phyloP scores from a whole-genome alignment of 2,113 vertebrate species.

The Coryphaenoides rupestris region DNA sequence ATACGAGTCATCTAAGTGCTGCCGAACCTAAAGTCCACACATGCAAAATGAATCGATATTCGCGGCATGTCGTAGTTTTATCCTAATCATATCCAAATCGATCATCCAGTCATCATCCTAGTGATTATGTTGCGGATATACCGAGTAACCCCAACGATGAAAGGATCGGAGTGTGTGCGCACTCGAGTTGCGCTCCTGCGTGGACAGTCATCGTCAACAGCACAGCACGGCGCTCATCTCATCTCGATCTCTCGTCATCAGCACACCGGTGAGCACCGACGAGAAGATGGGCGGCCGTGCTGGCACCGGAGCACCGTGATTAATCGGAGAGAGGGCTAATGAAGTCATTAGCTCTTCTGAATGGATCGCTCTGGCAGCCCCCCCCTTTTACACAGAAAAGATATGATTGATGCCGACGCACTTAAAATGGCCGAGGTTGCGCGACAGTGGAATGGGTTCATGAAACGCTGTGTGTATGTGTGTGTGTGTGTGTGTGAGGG shows the following conservation, averaged over 20 bases:
- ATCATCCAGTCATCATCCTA: no score
- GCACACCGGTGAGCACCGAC: conserved; percentile 36
- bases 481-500: no score
- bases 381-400: conserved; percentile 30
- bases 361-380: conserved; percentile 46
- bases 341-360: conserved; percentile 54
- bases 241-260: conserved; percentile 49
- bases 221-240: conserved; percentile 42
- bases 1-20: neutral
- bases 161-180: no score
- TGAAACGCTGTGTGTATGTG: conserved; percentile 21
- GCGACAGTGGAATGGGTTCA: conserved; percentile 23
- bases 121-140: no score
- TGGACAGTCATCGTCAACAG: no score
- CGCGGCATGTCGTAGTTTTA: no score
- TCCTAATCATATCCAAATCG: no score
- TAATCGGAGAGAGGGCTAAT: conserved; percentile 57
- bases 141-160: no score
- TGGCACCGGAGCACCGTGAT: conserved; percentile 41
- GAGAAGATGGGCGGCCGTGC: conserved; percentile 53
- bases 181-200: no score
- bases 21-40: no score
- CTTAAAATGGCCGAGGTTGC: conserved; percentile 30
- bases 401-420: conserved; percentile 32
- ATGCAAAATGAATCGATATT: no score